phyloP scores from a whole-genome alignment of 2,113 vertebrate species.

The Nematolebias whitei region DNA sequence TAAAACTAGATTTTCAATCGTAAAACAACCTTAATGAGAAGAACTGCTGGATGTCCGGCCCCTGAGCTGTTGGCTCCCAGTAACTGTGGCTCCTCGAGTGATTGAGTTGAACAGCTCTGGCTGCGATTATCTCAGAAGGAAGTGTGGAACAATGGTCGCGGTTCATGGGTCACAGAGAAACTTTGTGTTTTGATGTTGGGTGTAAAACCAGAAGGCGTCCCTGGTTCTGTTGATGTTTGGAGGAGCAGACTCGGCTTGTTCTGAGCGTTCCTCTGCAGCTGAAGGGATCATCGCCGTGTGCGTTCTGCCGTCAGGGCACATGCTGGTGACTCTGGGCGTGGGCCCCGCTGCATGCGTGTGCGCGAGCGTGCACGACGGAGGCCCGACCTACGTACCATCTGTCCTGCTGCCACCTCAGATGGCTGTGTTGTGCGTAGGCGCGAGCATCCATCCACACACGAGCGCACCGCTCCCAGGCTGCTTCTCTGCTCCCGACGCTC shows the following conservation, averaged over 20 bases:
- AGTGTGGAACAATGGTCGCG: no score
- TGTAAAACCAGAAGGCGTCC: no score
- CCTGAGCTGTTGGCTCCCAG: no score
- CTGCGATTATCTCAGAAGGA: no score
- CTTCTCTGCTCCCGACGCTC: slow-evolving; percentile 28
- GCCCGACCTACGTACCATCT: slow-evolving; percentile 68
- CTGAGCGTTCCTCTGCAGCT: neutral
- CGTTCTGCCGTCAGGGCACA: slow-evolving; percentile 19
- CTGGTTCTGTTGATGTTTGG: no score
- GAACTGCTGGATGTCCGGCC: no score
- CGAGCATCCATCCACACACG: slow-evolving; percentile 9
- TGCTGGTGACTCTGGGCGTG: slow-evolving; percentile 13
- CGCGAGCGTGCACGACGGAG: slow-evolving; percentile 13
- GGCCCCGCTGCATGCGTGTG: neutral
- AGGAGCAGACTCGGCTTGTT: neutral
- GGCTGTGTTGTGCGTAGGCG: slow-evolving; percentile 35
- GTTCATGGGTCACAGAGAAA: no score
- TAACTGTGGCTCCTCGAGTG: no score
- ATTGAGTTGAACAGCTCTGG: no score
- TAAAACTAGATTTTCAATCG: no score
- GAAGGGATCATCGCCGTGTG: slow-evolving; percentile 15
- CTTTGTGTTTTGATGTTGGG: no score
- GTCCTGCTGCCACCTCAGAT: slow-evolving; percentile 62
- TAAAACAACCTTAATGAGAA: no score
- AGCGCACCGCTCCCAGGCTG: neutral